These are phyloP conservation scores for Digitonthophagus gazella DNA, from an alignment of 2,888 invertebrate genomes.

Conservation along the genomic window DNA sequence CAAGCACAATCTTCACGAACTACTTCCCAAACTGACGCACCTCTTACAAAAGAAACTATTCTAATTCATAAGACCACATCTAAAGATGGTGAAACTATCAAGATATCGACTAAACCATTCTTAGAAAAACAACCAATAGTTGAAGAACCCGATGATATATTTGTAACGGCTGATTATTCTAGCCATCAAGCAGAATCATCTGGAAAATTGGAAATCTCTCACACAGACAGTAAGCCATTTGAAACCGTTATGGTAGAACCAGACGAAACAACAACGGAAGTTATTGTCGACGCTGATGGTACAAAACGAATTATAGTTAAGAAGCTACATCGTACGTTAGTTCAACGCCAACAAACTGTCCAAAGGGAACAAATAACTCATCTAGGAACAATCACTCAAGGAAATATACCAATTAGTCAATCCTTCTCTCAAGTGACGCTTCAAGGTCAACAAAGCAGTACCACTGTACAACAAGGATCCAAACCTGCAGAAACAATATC, in stretches of 20 bases:
- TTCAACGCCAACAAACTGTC: constrained; percentile 64
- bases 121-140: constrained; percentile 53
- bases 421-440: constrained; percentile 68
- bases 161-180: constrained; percentile 71
- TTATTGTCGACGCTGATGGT: constrained; percentile 77
- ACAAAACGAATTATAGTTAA: constrained; percentile 76
- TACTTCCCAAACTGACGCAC: constrained; percentile 44
- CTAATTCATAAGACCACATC: constrained; percentile 63
- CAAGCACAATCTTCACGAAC: constrained; percentile 51
- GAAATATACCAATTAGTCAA: constrained; percentile 60
- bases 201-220: constrained; percentile 69
- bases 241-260: constrained; percentile 81
- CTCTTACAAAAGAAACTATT: constrained; percentile 63
- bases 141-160: constrained; percentile 57
- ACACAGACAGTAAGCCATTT: constrained; percentile 69
- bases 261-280: constrained; percentile 78
- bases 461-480: constrained; percentile 58
- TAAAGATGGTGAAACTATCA: constrained; percentile 68
- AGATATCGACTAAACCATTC: constrained; percentile 66
- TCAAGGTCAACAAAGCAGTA: constrained; percentile 63
- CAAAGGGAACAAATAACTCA: constrained; percentile 62
- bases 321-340: constrained; percentile 67
- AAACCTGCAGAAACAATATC: constrained; percentile 63
- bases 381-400: constrained; percentile 56
- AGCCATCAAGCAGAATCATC: constrained; percentile 56